phyloP scores from a whole-genome alignment of 2,797 vertebrate genomes.

The Carduelis carduelis region DNA sequence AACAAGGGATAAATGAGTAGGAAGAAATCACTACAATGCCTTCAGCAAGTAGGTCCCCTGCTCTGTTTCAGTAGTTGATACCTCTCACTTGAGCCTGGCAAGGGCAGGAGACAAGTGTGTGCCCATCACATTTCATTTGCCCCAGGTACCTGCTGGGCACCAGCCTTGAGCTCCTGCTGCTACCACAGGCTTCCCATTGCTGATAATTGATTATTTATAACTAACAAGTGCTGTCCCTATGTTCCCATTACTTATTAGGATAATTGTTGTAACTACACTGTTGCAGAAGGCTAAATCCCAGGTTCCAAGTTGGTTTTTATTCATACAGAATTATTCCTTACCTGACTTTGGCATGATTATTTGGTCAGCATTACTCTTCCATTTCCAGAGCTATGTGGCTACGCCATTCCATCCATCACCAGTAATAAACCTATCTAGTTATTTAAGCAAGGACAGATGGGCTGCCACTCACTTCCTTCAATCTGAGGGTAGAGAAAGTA shows the following conservation, averaged over 20 bases:
- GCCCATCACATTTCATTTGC: accelerated
- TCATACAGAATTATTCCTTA: not conserved
- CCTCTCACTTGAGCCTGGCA: accelerated
- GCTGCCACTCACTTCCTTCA: not conserved
- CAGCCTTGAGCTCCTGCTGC: not conserved
- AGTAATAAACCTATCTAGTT: not conserved
- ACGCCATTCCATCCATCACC: not conserved
- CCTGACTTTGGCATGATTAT: not conserved
- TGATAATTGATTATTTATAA: not conserved
- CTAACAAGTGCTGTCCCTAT: not conserved
- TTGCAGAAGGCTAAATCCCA: not conserved
- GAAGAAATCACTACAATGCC: not conserved
- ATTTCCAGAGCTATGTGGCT: not conserved
- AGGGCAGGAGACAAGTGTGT: accelerated
- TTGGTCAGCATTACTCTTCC: not conserved
- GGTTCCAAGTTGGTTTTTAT: not conserved
- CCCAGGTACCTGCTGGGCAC: not conserved
- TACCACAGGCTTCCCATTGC: not conserved
- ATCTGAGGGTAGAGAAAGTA: not conserved
- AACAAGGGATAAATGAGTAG: not conserved
- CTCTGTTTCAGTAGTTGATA: not conserved
- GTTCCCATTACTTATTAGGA: not conserved
- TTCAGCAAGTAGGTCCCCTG: not conserved
- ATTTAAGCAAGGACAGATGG: not conserved
- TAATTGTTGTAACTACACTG: not conserved